Base-by-base conservation (phyloP, 2,888 invertebrate species). In the Harpalus rubripes region DNA sequence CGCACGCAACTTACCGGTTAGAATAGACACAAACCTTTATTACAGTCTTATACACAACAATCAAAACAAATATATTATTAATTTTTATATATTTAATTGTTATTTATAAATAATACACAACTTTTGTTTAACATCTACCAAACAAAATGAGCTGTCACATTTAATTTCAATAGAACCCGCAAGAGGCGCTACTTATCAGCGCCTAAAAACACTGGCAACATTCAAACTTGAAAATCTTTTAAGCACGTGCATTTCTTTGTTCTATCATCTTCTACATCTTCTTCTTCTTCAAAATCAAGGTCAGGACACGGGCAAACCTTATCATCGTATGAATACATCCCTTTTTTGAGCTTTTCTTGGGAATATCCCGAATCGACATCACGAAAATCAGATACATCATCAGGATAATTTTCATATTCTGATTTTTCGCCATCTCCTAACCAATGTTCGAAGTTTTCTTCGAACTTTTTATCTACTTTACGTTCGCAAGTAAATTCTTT, bases 401-500 rank as follows among this genome's bases (percentile, higher is more conserved):
- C 79, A 8, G 86, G 82, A 59, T 82, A 82, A n/a, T 10, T 15
- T 1, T 41, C 18, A n/a, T 18, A 39, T 39, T 52, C 68, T 1
- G 15, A 8, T 41, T 32, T 65, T 7, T 56, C 74, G 0, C 5
- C 41, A 18, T 74, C 74, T 39, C 56, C 59, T 39, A 74, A 15
- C 52, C 58, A 87, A 16, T 80, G 10, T 79, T 86, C 18, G 10
- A 87, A 65, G 7, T 84, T 61, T 56, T 81, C 16, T 4, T 84
- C 15, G 7, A 79, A 79, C 79, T 86, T 72, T 22, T 32, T 39
- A 15, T 65, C 68, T 22, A 52, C 26, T 52, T 22, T 22, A 6
- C 44, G 39, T 8, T 56, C 41, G 26, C 88, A 72, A 8, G 84
- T 86, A 78, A 89, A 88, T 86, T 91, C 90, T 0, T 90, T 90